Base-by-base conservation (phyloP, 2,113 vertebrate species). In the Blennius ocellaris region DNA sequence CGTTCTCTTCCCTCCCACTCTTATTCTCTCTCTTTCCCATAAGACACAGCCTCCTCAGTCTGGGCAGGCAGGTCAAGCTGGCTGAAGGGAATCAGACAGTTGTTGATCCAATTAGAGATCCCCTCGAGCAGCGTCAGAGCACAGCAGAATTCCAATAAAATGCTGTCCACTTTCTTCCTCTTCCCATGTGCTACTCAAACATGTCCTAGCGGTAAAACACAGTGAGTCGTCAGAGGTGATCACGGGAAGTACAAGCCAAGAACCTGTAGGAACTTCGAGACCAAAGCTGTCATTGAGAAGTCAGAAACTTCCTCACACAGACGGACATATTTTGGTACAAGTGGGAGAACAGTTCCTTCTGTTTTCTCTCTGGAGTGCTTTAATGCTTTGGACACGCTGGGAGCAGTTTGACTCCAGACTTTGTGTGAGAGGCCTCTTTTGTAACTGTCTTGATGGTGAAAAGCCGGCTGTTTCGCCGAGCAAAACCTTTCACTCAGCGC, bases 91-190 rank as follows among this genome's bases (percentile, higher is more conserved):
- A 89, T 92, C 82, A 81, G 90, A 89, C 91, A 89, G 82, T 90
- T 90, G 88, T 90, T 90, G 89, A 91, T 90, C 90, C 85, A 91
- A 90, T 91, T 91, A 90, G 80, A 80, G 72, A 76, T 78, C 75
- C 80, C 86, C 87, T 73, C 30, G 15, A 85, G 88, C 88, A 60
- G 50, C 50, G 11, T 69, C 78, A 57, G 78, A 85, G 66, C 43
- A 56, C 63, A 70, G 76, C 80, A 72, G 80, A 74, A 80, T 89
- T 87, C 74, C 80, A 81, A 80, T 81, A 85, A 79, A 87, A 73
- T 67, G 75, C 68, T 44, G 41, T 83, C 64, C 51, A 56, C 45
- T 69, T 80, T 57, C 11, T 59, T 62, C 50, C 41, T 61, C 59
- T 53, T 59, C 16, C 21, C 61, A 16, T 57, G 40, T 48, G 51